Evolutionary conservation across 2,797 vertebrate species (phyloP).

Genomic region (Margarornis squamiger): DNA sequence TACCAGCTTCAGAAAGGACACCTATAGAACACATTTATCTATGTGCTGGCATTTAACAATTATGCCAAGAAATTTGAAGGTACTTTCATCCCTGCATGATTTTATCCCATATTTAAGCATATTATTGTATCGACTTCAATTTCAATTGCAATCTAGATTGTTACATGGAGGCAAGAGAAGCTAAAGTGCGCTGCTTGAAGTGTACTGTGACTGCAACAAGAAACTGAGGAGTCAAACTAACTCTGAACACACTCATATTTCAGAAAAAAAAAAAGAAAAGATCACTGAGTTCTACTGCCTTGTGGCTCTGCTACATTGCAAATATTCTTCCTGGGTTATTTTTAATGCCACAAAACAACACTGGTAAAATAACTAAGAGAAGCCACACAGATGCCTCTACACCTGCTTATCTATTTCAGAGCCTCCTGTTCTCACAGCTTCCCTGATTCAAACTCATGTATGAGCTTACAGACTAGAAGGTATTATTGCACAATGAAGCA

Average conservation of each 20-base stretch:
- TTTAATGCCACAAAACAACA: neutral
- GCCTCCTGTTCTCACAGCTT: neutral
- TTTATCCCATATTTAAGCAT: neutral
- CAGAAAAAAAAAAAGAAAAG: neutral
- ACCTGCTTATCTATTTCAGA: neutral
- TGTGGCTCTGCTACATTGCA: neutral
- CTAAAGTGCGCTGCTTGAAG: neutral
- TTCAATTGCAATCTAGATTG: neutral
- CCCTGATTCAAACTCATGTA: neutral
- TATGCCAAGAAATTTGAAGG: slow-evolving; percentile 60
- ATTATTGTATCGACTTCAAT: slow-evolving; percentile 17
- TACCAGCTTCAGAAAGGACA: slow-evolving; percentile 67
- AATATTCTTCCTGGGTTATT: neutral
- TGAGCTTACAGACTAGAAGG: neutral
- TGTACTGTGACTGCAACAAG: neutral
- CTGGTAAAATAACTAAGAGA: neutral
- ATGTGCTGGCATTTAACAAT: slow-evolving; percentile 64
- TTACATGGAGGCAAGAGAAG: neutral
- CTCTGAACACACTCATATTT: neutral
- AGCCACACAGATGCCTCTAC: neutral
- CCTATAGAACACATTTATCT: slow-evolving; percentile 63
- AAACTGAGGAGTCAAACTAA: neutral
- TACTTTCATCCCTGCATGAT: neutral
- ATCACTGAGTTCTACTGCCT: neutral
- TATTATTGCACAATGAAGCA: neutral